These are phyloP conservation scores for Maccullochella peelii DNA, from an alignment of 2,113 vertebrate genomes.

Conservation along the genomic window DNA sequence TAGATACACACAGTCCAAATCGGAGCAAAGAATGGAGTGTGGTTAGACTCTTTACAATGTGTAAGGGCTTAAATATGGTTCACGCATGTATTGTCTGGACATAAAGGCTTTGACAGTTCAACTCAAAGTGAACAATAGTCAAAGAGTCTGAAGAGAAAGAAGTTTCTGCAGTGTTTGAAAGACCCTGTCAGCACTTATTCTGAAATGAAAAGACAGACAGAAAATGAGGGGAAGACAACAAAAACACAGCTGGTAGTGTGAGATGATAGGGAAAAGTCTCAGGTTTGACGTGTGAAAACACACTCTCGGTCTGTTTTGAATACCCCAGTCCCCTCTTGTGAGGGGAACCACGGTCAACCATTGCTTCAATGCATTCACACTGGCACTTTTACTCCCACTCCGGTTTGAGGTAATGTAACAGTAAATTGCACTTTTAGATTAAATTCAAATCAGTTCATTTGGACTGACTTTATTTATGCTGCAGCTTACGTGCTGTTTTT, in stretches of 20 bases:
- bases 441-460: background rate
- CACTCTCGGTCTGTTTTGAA: constrained; percentile 46
- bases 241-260: constrained; percentile 74
- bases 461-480: background rate
- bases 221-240: constrained; percentile 63
- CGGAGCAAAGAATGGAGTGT: background rate
- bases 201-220: constrained; percentile 60
- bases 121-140: constrained; percentile 57
- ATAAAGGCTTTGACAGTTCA: constrained; percentile 43
- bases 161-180: constrained; percentile 41
- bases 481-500: constrained; percentile 1
- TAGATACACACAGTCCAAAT: background rate
- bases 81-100: constrained; percentile 37
- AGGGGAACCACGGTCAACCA: constrained; percentile 46
- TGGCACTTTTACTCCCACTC: background rate
- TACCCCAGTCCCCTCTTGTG: background rate
- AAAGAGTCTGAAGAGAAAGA: constrained; percentile 43
- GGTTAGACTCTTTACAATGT: constrained; percentile 1
- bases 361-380: background rate
- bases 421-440: constrained; percentile 16
- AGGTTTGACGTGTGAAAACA: constrained; percentile 64
- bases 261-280: constrained; percentile 60
- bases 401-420: background rate
- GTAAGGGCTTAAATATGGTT: constrained; percentile 6
- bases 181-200: constrained; percentile 60